Conservation (phyloP, 2,797 vertebrate species). For the Tapera naevia region DNA sequence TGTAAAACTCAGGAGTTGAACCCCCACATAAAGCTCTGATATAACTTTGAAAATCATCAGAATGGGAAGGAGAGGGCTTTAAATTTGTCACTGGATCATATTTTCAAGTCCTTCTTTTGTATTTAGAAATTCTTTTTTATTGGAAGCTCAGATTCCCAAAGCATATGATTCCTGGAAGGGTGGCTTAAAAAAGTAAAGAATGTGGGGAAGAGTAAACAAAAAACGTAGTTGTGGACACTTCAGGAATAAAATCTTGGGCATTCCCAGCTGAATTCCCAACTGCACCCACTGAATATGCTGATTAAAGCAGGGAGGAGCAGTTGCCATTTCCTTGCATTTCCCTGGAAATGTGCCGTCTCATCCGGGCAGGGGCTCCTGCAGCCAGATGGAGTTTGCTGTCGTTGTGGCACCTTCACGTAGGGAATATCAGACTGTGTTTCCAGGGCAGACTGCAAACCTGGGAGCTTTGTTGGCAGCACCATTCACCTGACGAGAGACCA, state of each 20-base stretch:
- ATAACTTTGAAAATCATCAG: not conserved
- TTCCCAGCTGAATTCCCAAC: not conserved
- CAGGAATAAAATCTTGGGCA: not conserved
- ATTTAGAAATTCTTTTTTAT: not conserved
- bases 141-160: not conserved
- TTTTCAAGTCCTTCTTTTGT: not conserved
- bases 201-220: not conserved
- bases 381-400: not conserved
- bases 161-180: rapidly evolving
- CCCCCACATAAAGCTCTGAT: not conserved
- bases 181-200: not conserved
- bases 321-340: not conserved
- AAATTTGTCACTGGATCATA: not conserved
- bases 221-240: not conserved
- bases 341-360: not conserved
- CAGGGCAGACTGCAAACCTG: not conserved
- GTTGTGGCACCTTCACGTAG: not conserved
- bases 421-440: not conserved
- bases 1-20: not conserved
- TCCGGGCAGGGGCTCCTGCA: not conserved
- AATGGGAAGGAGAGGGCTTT: not conserved
- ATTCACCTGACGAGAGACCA: rapidly evolving
- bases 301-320: not conserved
- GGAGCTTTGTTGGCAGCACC: not conserved
- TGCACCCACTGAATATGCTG: not conserved